Base-by-base conservation (phyloP, 2,888 invertebrate species). In the Cataglyphis albicans region DNA sequence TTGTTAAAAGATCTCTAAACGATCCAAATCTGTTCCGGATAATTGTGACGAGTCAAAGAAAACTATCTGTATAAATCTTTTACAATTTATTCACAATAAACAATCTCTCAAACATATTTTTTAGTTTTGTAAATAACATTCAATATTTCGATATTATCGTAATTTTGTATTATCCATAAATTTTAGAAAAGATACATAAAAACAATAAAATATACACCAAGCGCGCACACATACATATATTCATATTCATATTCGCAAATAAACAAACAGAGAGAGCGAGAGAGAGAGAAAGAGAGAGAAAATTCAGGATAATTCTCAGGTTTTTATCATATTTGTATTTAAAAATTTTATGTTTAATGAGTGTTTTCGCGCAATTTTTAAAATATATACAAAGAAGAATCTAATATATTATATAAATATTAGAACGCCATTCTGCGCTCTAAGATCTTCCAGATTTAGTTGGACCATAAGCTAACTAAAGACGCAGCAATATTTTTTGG, bases 401-500 rank as follows among this genome's bases (percentile, higher is more conserved):
- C n/a, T 4, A 12, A 32, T 61, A 32, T 61, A 35, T 55, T 38
- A 18, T 18, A 18, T 63, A 65, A 64, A 48, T 29, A 48, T 7
- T 7, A 32, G 15, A 21, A 38, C 38, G 3, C 67, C 52, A 44
- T 76, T 38, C 48, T n/a, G 38, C 10, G n/a, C 15, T 59, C 18
- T n/a, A 68, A 68, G 15, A 76, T 41, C 35, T 15, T 41, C 3
- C 35, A 70, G 29, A 59, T 25, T 75, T 41, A 61, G 55, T 57
- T 18, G 41, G 6, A 21, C 59, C 29, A 29, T 63, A 84, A 82
- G 82, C 61, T 21, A 73, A 41, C 48, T 59, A 55, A 74, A 59
- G 52, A 29, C 55, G 48, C 64, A 72, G 70, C 61, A 70, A 65
- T 55, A 41, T 65, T 78, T 75, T 78, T 72, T 55, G 65, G 41